A percentile compares a stretch with the other conserved stretches of the same genome.
Evolutionary conservation across 2,888 invertebrate genomes (phyloP).

Genomic region (Strigamia crassipes): DNA sequence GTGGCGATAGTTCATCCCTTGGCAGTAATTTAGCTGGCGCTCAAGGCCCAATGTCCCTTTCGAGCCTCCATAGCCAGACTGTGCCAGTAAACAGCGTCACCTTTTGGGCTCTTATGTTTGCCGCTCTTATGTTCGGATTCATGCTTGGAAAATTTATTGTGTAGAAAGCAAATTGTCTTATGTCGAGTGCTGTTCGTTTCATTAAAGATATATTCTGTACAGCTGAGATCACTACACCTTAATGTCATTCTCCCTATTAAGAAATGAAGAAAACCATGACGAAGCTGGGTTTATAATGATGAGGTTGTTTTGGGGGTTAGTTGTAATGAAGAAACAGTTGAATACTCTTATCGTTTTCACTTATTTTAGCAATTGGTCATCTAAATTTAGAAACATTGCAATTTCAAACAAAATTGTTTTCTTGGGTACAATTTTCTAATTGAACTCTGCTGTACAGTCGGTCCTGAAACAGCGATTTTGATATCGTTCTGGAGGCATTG

Average conservation of each 20-base stretch:
- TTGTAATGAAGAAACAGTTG: neutral
- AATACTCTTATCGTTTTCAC: neutral
- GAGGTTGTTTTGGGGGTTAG: neutral
- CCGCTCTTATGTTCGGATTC: constrained; percentile 13
- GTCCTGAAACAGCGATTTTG: neutral
- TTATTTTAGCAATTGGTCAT: neutral
- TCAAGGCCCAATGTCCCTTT: neutral
- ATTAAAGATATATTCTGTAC: constrained; percentile 14
- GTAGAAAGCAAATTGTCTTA: constrained; percentile 13
- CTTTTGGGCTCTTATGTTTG: neutral
- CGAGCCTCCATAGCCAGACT: neutral
- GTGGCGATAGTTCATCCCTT: neutral
- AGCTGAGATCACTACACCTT: constrained; percentile 30
- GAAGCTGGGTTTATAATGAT: neutral
- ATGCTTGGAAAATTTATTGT: constrained; percentile 26
- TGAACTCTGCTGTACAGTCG: neutral
- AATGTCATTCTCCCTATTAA: neutral
- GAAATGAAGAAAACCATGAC: neutral
- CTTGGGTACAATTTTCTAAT: neutral
- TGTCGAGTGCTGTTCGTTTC: neutral
- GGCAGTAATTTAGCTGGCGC: neutral
- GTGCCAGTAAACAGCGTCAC: neutral
- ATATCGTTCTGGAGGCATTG: neutral
- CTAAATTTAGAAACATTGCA: neutral
- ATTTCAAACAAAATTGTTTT: neutral